Conservation (phyloP, 2,113 vertebrate species). For the Piaya cayana region DNA sequence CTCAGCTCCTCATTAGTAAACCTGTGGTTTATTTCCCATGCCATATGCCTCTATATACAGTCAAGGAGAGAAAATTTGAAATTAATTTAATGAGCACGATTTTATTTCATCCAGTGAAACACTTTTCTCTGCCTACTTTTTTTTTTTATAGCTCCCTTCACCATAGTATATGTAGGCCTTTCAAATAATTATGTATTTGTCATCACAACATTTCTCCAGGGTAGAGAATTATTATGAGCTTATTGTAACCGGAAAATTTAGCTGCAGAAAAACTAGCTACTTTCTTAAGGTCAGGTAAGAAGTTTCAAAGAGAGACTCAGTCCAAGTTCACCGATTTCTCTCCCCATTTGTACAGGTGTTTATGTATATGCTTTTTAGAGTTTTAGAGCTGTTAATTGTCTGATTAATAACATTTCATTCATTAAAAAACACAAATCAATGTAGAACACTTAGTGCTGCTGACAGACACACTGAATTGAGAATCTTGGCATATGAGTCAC, state of each 20-base stretch:
- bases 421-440: not conserved
- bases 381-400: not conserved
- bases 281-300: not conserved
- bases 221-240: not conserved
- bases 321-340: not conserved
- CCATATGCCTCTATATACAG: not conserved
- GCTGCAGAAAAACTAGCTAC: not conserved
- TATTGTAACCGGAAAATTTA: not conserved
- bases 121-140: not conserved
- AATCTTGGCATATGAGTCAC: conserved; percentile 34
- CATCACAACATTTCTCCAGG: not conserved
- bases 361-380: not conserved
- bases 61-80: not conserved
- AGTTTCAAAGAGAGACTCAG: not conserved
- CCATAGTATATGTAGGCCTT: not conserved
- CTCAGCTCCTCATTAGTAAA: not conserved
- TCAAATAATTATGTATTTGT: not conserved
- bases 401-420: not conserved
- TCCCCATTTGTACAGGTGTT: not conserved
- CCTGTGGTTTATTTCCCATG: not conserved
- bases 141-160: not conserved
- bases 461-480: not conserved
- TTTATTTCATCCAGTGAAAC: not conserved
- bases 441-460: not conserved
- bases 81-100: not conserved